Base-by-base conservation (phyloP, 2,797 vertebrate species). In the Xenopus petersii region DNA sequence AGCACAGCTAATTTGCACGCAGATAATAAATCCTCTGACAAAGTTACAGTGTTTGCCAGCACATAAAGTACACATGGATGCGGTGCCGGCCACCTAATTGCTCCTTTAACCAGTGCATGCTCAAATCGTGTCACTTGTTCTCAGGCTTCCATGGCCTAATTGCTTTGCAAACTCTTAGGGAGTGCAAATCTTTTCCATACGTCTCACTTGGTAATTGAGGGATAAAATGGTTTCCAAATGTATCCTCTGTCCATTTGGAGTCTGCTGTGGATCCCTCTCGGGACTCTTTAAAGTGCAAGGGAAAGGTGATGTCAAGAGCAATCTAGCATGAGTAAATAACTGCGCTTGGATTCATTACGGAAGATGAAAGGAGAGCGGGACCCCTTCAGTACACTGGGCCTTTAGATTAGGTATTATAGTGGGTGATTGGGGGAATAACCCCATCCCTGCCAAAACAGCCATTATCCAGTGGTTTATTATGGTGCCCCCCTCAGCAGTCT, bases 171-270 rank as follows among this genome's bases (percentile, higher is more conserved):
- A 72, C 91, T 92, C 89, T 87, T 88, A 92, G 87, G 91, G 88
- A 86, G 73, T 81, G 82, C 90, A 92, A 93, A 92, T 93, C 88
- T 92, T 88, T 92, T 92, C 91, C 91, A 92, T 92, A 92, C 91
- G 88, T 91, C 88, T 89, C 83, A 82, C 84, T 88, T 88, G 85
- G 91, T 93, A 93, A 93, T 91, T 93, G 90, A 92, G 89, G 91
- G 90, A 92, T 91, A 89, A 92, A 92, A 93, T 93, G 89, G 89
- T 92, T 93, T 92, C 90, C 91, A 93, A 93, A 92, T 92, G 91
- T 92, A 89, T 86, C 88, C 88, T 89, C 86, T 89, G 87, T 90
- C 90, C 88, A 88, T 86, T 88, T 88, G 89, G 88, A 85, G 89
- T 89, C 88, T 88, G 86, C 85, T 82, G 85, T 86, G 75, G 84